These are phyloP conservation scores for Trogon surrucura DNA, from an alignment of 2,113 vertebrate species.

Conservation along the genomic window DNA sequence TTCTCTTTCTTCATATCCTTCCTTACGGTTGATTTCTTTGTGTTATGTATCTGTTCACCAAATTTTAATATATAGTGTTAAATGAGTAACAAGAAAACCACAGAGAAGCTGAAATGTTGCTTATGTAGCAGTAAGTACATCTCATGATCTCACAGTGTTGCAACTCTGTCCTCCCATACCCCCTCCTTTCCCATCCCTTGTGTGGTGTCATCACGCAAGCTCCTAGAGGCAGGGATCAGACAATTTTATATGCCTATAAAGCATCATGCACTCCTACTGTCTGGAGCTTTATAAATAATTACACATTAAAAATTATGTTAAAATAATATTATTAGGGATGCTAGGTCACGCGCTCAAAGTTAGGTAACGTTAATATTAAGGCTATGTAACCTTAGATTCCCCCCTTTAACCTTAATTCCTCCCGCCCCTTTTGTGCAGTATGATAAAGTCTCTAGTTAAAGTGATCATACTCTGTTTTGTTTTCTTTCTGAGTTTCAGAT, in stretches of 20 bases:
- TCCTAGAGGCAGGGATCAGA: conserved; percentile 64
- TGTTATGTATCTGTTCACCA: conserved; percentile 56
- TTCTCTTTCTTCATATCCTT: conserved; percentile 50
- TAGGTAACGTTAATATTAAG: background rate
- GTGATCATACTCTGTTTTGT: background rate
- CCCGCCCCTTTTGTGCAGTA: background rate
- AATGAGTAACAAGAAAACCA: conserved; percentile 68
- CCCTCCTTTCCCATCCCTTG: conserved; percentile 64
- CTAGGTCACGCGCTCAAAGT: background rate
- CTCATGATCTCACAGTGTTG: conserved; percentile 68
- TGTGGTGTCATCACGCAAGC: conserved; percentile 53
- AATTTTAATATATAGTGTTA: conserved; percentile 73
- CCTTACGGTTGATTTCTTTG: conserved; percentile 53
- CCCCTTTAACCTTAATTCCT: background rate
- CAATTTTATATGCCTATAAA: conserved; percentile 48
- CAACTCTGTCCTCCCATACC: conserved; percentile 65
- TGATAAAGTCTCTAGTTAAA: background rate
- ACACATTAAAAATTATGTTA: conserved; percentile 33
- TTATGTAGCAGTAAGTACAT: conserved; percentile 64
- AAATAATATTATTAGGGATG: conserved; percentile 36
- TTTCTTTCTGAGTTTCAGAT: background rate
- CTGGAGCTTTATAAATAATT: conserved; percentile 66
- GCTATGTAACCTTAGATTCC: background rate
- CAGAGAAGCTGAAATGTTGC: conserved; percentile 70
- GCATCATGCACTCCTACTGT: conserved; percentile 44